Conservation (phyloP, 2,888 invertebrate genomes). For the Schizotus pectinicornis region DNA sequence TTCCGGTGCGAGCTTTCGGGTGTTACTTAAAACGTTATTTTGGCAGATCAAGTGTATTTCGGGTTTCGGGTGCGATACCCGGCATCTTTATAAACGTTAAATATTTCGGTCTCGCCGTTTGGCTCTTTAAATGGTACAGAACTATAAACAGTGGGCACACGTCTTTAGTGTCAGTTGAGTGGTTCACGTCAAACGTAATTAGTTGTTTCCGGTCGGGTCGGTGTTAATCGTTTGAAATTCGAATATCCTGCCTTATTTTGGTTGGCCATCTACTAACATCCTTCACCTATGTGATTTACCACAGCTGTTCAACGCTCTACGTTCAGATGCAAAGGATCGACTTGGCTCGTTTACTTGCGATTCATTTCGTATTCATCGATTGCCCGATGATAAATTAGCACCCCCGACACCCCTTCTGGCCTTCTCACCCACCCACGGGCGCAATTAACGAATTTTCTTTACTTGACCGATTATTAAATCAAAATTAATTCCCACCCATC, state of each 20-base stretch:
- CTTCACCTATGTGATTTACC: constrained; percentile 44
- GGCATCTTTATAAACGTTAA: constrained; percentile 15
- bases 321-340: constrained; percentile 28
- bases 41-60: constrained; percentile 28
- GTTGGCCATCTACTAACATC: constrained; percentile 51
- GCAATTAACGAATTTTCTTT: constrained; percentile 23
- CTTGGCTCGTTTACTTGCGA: constrained; percentile 37
- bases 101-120: constrained; percentile 20
- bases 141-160: constrained; percentile 47
- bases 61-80: constrained; percentile 18
- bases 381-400: constrained; percentile 37
- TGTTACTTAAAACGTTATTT: constrained; percentile 20
- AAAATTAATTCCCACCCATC: neutral
- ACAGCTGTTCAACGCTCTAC: constrained; percentile 39
- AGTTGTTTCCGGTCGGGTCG: constrained; percentile 56
- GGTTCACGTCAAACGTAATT: constrained; percentile 58
- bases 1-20: constrained; percentile 3
- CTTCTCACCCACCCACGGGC: constrained; percentile 3
- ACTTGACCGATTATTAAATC: neutral
- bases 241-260: constrained; percentile 57
- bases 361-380: constrained; percentile 45
- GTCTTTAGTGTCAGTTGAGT: constrained; percentile 54
- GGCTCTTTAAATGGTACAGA: constrained; percentile 28
- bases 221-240: constrained; percentile 57
- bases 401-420: constrained; percentile 24